Evolutionary conservation across 2,113 vertebrate species (phyloP).

Genomic region (Calidris pygmaea): DNA sequence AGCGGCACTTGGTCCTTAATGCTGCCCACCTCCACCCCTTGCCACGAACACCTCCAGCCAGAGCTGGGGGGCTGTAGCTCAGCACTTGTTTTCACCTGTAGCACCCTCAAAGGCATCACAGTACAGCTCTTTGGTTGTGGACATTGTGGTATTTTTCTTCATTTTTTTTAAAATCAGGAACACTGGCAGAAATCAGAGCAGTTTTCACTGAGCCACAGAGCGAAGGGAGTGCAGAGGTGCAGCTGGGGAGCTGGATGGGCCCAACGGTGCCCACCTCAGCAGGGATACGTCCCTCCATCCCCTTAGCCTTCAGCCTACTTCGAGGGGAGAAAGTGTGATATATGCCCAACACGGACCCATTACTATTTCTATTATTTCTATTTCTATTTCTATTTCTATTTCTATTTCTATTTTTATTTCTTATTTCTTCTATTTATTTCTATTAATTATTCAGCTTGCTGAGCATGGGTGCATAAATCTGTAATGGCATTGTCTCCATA

Average conservation of each 20-base stretch:
- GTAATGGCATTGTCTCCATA: neutral
- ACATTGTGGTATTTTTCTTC: neutral
- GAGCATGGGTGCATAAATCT: neutral
- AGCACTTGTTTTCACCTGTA: neutral
- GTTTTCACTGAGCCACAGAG: neutral
- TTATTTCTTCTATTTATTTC: neutral
- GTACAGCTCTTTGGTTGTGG: neutral
- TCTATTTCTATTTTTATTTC: neutral
- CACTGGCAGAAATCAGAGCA: neutral
- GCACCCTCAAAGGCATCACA: neutral
- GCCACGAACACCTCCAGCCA: neutral
- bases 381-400: neutral
- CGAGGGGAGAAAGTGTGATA: neutral
- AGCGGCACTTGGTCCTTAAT: neutral
- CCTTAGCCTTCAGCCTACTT: neutral
- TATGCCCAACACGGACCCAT: neutral
- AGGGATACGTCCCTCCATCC: neutral
- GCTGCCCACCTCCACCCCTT: neutral
- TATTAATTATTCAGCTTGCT: neutral
- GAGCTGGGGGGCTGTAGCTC: neutral
- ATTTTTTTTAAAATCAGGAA: neutral
- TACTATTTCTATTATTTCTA: neutral
- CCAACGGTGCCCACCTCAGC: neutral
- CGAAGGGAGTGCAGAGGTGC: neutral
- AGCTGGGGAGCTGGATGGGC: neutral